Conservation (phyloP, 2,797 vertebrate genomes). For the Discoglossus pictus region DNA sequence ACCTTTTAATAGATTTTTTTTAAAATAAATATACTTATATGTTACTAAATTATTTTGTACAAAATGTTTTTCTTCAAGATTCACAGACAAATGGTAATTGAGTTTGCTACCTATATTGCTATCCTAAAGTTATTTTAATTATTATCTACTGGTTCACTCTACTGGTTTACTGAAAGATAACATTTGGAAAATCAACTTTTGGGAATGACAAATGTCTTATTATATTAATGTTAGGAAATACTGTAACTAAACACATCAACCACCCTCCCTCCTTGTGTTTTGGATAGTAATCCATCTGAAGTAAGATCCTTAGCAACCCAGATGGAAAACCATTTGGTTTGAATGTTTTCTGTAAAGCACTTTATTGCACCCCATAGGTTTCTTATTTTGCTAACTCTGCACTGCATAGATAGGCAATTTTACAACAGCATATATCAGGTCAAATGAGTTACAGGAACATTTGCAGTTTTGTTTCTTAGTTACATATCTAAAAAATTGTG, state of each 20-base stretch:
- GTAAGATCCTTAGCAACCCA: conserved; percentile 40
- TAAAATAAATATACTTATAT: too few species aligned
- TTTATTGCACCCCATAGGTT: conserved; percentile 44
- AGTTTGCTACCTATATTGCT: too few species aligned
- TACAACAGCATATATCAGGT: conserved; percentile 39
- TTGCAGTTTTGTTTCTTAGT: conserved; percentile 35
- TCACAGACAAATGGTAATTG: too few species aligned
- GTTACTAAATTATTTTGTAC: too few species aligned
- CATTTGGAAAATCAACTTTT: too few species aligned
- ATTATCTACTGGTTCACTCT: too few species aligned
- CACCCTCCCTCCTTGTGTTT: conserved; percentile 4
- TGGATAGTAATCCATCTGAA: conserved; percentile 36
- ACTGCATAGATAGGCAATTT: conserved; percentile 40
- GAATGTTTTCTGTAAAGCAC: conserved; percentile 22
- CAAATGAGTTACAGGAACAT: conserved; percentile 42
- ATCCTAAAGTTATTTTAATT: too few species aligned
- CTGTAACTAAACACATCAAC: conserved; percentile 11
- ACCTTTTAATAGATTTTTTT: too few species aligned
- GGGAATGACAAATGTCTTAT: too few species aligned
- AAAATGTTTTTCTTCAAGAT: too few species aligned
- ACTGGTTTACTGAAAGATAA: too few species aligned
- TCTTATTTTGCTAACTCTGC: conserved; percentile 44
- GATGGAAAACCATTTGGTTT: conserved; percentile 42
- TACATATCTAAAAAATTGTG: too few species aligned
- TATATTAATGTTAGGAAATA: conserved; percentile 6